Base-by-base conservation (phyloP, 2,888 invertebrate genomes). In the Lasioglossum oenotherae region DNA sequence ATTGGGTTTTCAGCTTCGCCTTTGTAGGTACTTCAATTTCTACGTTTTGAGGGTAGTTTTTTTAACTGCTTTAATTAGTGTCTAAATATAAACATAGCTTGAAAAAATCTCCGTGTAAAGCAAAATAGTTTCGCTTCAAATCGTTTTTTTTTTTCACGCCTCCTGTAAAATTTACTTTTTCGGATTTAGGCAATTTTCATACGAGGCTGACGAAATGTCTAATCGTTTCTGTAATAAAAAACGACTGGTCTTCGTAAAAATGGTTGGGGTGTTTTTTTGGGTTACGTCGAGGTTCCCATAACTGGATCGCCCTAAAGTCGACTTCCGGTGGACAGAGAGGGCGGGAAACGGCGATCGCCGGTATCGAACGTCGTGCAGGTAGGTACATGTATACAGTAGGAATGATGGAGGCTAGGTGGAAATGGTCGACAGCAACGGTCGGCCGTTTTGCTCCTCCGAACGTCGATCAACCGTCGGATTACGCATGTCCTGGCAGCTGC, bases 401-500 rank as follows among this genome's bases (percentile, higher is more conserved):
- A 79, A 81, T 57, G 76, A 78, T 78, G 82, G 81, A 53, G 82
- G 87, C 71, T 78, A 84, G 64, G 78, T 82, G 84, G 84, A 85
- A 89, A 90, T 89, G 90, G 87, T 90, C 87, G 90, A 90, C 83
- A 84, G 35, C 67, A 19, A 31, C 27, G 80, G 82, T 81, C 82
- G 79, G 23, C 4, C 80, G 74, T 81, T 82, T 41, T 78, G 75
- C 79, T 81, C 87, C 83, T 86, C 84, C 77, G 80, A 86, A 86
- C 87, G 91, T 91, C 91, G 91, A 91, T 91, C 87, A 91, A 75
- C 82, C 83, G 89, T 88, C 89, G 93, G 92, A 94, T 93, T 94
- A 94, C 94, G 94, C 94, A 94, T 94, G 94, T 94, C 93, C 93
- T 90, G 90, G 91, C 93, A 93, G 93, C 93, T 92, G 95, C 94